Evolutionary conservation across 2,797 vertebrate genomes (phyloP).

Genomic region (Notolepis coatsorum): DNA sequence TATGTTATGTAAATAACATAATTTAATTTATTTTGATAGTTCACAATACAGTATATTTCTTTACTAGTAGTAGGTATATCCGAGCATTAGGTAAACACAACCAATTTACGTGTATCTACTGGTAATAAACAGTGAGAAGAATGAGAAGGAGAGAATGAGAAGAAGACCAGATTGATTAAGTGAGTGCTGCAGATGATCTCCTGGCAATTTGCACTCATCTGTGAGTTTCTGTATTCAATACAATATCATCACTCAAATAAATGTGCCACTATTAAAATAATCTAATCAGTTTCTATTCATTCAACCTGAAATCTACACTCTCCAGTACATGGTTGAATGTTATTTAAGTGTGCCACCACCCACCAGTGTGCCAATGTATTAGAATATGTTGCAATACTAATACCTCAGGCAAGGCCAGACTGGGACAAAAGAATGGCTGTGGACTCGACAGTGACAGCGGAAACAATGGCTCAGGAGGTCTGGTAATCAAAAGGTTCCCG

Average conservation of each 20-base stretch:
- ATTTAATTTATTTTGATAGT: conserved; percentile 87
- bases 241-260: conserved; percentile 41
- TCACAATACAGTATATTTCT: conserved; percentile 84
- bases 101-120: conserved; percentile 53
- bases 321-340: conserved; percentile 53
- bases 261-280: conserved; percentile 57
- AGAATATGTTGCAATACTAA: conserved; percentile 69
- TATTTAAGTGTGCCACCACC: conserved; percentile 73
- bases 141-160: conserved; percentile 12
- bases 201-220: conserved; percentile 46
- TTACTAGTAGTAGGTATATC: conserved; percentile 70
- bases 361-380: conserved; percentile 69
- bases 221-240: conserved; percentile 52
- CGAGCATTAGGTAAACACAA: conserved; percentile 48
- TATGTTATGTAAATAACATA: conserved; percentile 85
- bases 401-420: too few species aligned
- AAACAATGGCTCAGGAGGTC: too few species aligned
- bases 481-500: too few species aligned
- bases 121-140: conserved; percentile 27
- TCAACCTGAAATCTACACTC: conserved; percentile 43
- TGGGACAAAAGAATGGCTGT: too few species aligned
- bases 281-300: conserved; percentile 40
- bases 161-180: conserved; percentile 22
- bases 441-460: too few species aligned
- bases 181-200: conserved; percentile 42